Evolutionary conservation across 2,113 vertebrate species (phyloP), one percentile per base, ranked within the genome.

Genomic region (Sardina pilchardus): DNA sequence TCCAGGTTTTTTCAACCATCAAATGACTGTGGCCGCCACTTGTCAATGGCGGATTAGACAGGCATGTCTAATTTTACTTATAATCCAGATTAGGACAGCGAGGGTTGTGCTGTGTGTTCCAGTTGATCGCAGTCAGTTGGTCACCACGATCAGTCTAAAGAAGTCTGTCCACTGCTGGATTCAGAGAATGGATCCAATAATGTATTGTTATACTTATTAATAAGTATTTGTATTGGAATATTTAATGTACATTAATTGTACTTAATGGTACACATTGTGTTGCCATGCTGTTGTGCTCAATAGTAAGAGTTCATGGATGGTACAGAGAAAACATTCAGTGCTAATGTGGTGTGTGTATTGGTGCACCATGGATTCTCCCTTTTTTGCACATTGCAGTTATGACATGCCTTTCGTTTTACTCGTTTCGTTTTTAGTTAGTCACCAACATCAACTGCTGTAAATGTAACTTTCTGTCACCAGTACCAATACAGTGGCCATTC

Each of bases 71-170:
- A 93, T 90, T 94, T 93, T 89, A 85, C 87, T 87, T 90, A 85
- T 95, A 93, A 94, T 95, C 93, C 94, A 94, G 93, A 94, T 94
- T 93, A 94, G 88, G 90, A 90, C 92, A 88, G 82, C 39, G 42
- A 87, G 14, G 75, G 78, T 85, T 90, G 39, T 83, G 90, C 82
- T 85, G 83, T 84, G 85, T 86, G 85, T 86, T 88, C 71, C 71
- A 12, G 71, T 17, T 78, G 71, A 78, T 78, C 12, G 6, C 30
- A 17, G 71, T 36, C 34, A 36, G 71, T 78, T 30, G 71, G 12
- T 36, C 53, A 59, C 4, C 6, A 17, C 71, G 17, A 36, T 5
- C 34, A 17, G 63, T 71, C 10, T 30, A 30, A 71, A 71, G 26
- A 71, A 71, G 7, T 12, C 63, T 34, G 63, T 71, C 30, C 16